Evolutionary conservation across 2,888 invertebrate genomes (phyloP).

Genomic region (Idaea aversata): DNA sequence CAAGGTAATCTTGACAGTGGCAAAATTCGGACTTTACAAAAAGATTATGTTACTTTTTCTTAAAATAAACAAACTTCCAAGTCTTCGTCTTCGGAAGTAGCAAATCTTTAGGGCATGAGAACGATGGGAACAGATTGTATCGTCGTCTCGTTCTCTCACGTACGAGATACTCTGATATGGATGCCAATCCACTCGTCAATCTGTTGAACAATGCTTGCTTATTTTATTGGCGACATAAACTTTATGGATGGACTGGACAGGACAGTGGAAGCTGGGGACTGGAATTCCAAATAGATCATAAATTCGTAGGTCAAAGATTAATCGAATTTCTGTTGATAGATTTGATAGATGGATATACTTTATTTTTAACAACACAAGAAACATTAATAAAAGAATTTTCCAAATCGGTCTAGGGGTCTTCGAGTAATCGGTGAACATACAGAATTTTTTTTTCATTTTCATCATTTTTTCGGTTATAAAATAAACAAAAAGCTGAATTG

Average conservation of each 20-base stretch:
- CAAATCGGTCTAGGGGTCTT: too few species aligned
- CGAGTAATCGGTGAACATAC: too few species aligned
- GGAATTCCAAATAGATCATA: not conserved
- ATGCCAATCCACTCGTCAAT: conserved; percentile 31
- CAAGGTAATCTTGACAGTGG: too few species aligned
- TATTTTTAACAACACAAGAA: too few species aligned
- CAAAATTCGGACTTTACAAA: too few species aligned
- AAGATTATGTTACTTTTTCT: not conserved
- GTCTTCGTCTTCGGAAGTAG: conserved; percentile 55
- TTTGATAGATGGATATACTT: not conserved
- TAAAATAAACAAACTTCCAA: conserved; percentile 6
- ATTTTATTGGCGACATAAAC: not conserved
- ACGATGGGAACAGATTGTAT: conserved; percentile 74
- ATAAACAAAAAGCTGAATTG: too few species aligned
- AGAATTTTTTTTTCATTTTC: too few species aligned
- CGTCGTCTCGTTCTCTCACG: conserved; percentile 58
- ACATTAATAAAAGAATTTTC: too few species aligned
- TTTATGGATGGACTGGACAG: not conserved
- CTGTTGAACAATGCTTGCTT: conserved; percentile 6
- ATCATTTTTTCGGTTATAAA: too few species aligned
- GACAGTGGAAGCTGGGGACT: not conserved
- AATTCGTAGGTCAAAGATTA: not conserved
- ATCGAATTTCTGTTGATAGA: too few species aligned
- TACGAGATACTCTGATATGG: conserved; percentile 48
- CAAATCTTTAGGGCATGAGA: conserved; percentile 58